phyloP scores from a whole-genome alignment of 2,113 vertebrate species.

The Leucoraja erinaceus region DNA sequence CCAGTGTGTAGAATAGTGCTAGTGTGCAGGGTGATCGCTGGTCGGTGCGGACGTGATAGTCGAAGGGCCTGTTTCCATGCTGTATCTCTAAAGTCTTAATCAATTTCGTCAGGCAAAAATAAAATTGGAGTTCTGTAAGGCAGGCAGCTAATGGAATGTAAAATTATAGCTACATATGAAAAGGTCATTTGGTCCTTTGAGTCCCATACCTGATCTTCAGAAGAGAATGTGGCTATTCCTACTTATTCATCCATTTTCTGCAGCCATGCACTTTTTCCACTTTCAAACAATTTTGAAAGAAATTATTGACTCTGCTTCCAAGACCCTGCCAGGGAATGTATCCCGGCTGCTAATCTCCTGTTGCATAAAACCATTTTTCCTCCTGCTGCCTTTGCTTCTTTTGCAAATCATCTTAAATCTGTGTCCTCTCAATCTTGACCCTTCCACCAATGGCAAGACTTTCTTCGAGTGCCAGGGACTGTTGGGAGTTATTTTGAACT shows the following conservation, averaged over 20 bases:
- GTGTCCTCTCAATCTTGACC: not conserved
- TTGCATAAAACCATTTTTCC: not conserved
- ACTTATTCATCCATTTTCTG: not conserved
- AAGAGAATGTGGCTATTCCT: not conserved
- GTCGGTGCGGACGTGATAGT: too few relatives aligned
- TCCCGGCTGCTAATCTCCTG: not conserved
- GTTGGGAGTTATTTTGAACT: not conserved
- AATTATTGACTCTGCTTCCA: not conserved
- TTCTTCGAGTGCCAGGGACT: not conserved
- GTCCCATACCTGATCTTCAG: not conserved
- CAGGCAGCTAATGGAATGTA: too few relatives aligned
- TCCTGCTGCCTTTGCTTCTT: too few relatives aligned
- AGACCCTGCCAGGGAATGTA: not conserved
- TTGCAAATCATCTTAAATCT: too few relatives aligned
- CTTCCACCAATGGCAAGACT: not conserved
- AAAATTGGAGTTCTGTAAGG: too few relatives aligned
- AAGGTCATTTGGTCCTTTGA: not conserved
- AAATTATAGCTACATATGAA: not conserved
- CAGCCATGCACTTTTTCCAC: not conserved
- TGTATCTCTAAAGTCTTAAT: too few relatives aligned
- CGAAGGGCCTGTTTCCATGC: too few relatives aligned
- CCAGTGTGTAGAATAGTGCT: too few relatives aligned
- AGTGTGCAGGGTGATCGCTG: too few relatives aligned
- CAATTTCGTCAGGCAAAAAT: too few relatives aligned
- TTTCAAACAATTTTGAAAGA: not conserved